phyloP scores from a whole-genome alignment of 1,140 invertebrate genomes.

The Saccostrea glomerata region DNA sequence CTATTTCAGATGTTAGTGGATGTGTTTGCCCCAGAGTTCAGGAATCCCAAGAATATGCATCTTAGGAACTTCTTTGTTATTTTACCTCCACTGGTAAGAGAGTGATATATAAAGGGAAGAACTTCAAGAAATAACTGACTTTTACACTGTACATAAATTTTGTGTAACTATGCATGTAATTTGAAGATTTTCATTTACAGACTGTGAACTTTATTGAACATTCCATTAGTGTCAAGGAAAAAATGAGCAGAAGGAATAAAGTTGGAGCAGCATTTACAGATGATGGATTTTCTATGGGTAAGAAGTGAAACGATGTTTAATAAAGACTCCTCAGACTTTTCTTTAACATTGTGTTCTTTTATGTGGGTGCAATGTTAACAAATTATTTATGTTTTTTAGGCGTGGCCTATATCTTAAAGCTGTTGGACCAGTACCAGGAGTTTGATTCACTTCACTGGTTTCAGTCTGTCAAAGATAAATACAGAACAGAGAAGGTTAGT shows the following conservation, averaged over 20 bases:
- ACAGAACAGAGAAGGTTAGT: constrained; percentile 83
- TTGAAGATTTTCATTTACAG: constrained; percentile 64
- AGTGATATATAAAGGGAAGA: not conserved
- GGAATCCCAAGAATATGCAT: constrained; percentile 92
- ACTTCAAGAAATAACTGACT: not conserved
- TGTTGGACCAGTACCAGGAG: constrained; percentile 85
- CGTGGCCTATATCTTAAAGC: constrained; percentile 85
- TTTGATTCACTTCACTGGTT: constrained; percentile 98
- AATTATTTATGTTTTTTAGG: constrained; percentile 77
- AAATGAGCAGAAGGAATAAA: constrained; percentile 90
- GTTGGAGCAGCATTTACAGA: constrained; percentile 94
- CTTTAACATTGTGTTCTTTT: not conserved
- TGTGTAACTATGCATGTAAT: no score
- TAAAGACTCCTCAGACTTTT: not conserved
- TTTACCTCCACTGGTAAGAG: constrained; percentile 88
- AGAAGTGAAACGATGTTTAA: constrained; percentile 50
- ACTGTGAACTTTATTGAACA: constrained; percentile 98
- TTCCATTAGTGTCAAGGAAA: constrained; percentile 94
- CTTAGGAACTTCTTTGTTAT: constrained; percentile 96
- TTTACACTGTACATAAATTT: no score
- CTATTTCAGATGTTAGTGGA: constrained; percentile 88
- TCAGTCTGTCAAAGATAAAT: constrained; percentile 89
- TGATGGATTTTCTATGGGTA: constrained; percentile 98
- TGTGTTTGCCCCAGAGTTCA: constrained; percentile 93
- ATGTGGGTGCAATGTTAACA: no score